These are phyloP conservation scores for Sinhomidia bicolor DNA, from an alignment of 2,888 invertebrate genomes.

Conservation along the genomic window DNA sequence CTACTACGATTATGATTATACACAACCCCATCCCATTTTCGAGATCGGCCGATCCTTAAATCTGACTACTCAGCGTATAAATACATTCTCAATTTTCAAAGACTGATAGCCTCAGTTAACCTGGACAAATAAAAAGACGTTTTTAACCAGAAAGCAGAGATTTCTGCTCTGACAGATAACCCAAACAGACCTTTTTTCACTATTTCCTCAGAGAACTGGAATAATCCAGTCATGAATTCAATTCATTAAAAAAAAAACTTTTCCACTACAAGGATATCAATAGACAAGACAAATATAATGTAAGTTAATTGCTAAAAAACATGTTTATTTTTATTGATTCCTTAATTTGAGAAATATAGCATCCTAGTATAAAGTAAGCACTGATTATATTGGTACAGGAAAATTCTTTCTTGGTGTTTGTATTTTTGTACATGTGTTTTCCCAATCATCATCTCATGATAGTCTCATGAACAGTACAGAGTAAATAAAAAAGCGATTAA, in stretches of 20 bases:
- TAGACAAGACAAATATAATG: constrained; percentile 21
- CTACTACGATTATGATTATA: background rate
- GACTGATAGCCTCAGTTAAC: constrained; percentile 50
- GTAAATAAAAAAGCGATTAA: background rate
- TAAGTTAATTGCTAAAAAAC: constrained; percentile 51
- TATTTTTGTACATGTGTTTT: constrained; percentile 25
- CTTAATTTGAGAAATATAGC: background rate
- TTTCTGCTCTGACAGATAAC: constrained; percentile 70
- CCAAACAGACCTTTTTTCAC: constrained; percentile 67
- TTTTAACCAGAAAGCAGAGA: constrained; percentile 71
- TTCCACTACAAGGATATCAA: constrained; percentile 65
- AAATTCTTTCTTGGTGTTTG: constrained; percentile 38
- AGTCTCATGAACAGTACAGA: constrained; percentile 18
- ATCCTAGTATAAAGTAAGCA: background rate
- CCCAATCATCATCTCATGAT: constrained; percentile 24
- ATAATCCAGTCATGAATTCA: constrained; percentile 41
- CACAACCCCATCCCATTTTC: constrained; percentile 63
- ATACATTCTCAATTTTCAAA: constrained; percentile 30
- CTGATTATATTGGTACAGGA: background rate
- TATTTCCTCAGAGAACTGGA: constrained; percentile 69
- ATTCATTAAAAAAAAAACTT: constrained; percentile 61
- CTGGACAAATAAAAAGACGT: constrained; percentile 59
- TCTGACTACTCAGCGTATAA: constrained; percentile 54
- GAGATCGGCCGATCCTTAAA: constrained; percentile 71
- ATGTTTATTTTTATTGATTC: constrained; percentile 39